Evolutionary conservation across 2,113 vertebrate genomes (phyloP), one percentile per base, ranked within the genome.

Genomic region (Gavialis gangeticus): DNA sequence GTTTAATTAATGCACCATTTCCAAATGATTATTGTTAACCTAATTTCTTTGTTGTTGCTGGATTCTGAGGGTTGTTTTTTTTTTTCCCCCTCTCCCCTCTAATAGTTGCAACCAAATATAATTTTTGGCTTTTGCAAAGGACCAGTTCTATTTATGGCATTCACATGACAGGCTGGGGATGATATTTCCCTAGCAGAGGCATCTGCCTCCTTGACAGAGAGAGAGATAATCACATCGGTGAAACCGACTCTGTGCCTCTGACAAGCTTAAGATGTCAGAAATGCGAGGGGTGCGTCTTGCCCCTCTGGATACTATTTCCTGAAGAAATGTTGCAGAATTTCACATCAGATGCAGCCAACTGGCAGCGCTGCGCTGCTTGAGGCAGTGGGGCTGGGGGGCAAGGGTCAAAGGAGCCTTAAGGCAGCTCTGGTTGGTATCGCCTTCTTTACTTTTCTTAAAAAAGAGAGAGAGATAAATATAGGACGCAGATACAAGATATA

Each of bases 81-180:
- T 59, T 46, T 79, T 4, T 59, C 34, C 67, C 73, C 75, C 8
- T 4, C 2, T 17, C 13, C 5, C 7, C 28, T 75, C 34, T 58
- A 27, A 5, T 12, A 75, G 66, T 21, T 94, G 80, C 69, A 91
- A 88, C 92, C 92, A 96, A 94, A 92, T 89, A 95, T 94, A 96
- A 80, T 90, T 89, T 87, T 69, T 79, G 91, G 57, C 88, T 94
- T 81, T 96, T 95, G 79, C 62, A 46, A 73, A 84, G 58, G 60
- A 80, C 88, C 89, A 81, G 76, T 95, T 96, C 96, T 91, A 92
- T 96, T 93, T 92, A 96, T 96, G 96, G 96, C 79, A 92, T 75
- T 66, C 96, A 94, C 94, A 92, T 95, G 94, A 97, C 95, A 97
- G 90, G 85, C 88, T 76, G 84, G 87, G 91, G 90, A 87, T 24